Evolutionary conservation across 2,888 invertebrate genomes (phyloP), one percentile per base, ranked within the genome.

Genomic region (Ectobius pallidus): DNA sequence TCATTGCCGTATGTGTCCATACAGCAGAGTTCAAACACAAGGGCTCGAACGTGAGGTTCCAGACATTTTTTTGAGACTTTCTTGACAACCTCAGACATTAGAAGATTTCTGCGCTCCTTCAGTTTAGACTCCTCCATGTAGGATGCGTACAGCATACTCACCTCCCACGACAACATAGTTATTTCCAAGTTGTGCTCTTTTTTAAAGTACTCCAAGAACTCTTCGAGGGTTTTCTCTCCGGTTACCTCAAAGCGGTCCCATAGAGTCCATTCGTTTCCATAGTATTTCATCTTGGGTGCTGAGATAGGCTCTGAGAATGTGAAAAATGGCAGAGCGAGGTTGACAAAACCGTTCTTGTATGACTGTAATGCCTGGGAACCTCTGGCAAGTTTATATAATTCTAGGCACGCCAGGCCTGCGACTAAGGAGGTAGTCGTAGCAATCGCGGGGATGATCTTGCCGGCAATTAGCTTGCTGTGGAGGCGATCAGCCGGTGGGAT

Each of bases 61-160:
- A 99, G 88, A 81, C 91, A 92, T 84, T 94, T 94, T 86, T 97
- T 98, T 4, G 98, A 97, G 0, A 99, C 97, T 75, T 92, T 91
- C 79, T 91, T 91, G 30, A 94, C 94, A 63, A 94, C 94, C 80
- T 94, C 94, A 0, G 93, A 91, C 94, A 94, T 93, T 3, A 89
- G 87, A 80, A 96, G 85, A 61, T 89, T 89, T 83, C 97, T 87
- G 39, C 97, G 89, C 83, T 97, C 97, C 79, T 92, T 91, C 75
- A 93, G 89, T 83, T 96, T 97, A 30, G 92, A 90, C 79, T 92
- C 91, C 27, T 93, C 90, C 96, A 99, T 97, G 85, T 99, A 99
- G 89, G 98, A 99, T 18, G 99, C 97, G 83, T 97, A 99, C 70
- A 99, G 86, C 96, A 99, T 97, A 79, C 96, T 97, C 0, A 99